Conservation (phyloP, 2,888 invertebrate species). For the Podabrus alpinus region DNA sequence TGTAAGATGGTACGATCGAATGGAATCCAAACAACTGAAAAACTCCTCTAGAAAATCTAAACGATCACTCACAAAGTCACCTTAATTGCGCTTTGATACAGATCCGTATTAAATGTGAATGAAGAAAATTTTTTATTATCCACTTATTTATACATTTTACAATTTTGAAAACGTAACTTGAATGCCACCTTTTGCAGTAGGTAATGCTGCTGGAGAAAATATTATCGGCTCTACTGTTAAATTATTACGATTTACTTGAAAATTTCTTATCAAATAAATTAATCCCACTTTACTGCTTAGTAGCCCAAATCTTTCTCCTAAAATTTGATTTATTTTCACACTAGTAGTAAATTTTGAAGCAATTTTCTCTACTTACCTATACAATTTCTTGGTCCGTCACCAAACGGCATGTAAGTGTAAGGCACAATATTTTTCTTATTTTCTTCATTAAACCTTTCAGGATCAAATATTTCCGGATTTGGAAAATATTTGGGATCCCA, state of each 20-base stretch:
- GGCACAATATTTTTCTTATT: background rate
- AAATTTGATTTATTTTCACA: too few species aligned
- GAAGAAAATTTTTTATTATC: too few species aligned
- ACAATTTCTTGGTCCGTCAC: background rate
- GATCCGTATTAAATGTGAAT: too few species aligned
- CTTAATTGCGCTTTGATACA: too few species aligned
- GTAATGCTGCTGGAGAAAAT: background rate
- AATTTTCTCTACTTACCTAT: background rate
- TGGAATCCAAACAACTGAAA: too few species aligned
- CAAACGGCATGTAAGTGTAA: background rate
- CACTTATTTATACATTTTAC: too few species aligned
- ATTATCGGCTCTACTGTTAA: background rate
- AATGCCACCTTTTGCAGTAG: background rate
- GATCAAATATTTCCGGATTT: background rate
- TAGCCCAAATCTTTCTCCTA: constrained; percentile 6
- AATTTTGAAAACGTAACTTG: background rate
- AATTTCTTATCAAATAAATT: background rate
- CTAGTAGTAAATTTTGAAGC: too few species aligned
- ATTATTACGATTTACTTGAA: background rate
- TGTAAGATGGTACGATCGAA: too few species aligned
- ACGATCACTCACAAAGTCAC: too few species aligned
- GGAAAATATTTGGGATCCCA: background rate
- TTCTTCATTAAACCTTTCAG: background rate
- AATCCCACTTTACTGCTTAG: background rate
- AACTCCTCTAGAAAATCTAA: too few species aligned